Base-by-base conservation (phyloP, 2,888 invertebrate species). In the Pterobdella sp. region DNA sequence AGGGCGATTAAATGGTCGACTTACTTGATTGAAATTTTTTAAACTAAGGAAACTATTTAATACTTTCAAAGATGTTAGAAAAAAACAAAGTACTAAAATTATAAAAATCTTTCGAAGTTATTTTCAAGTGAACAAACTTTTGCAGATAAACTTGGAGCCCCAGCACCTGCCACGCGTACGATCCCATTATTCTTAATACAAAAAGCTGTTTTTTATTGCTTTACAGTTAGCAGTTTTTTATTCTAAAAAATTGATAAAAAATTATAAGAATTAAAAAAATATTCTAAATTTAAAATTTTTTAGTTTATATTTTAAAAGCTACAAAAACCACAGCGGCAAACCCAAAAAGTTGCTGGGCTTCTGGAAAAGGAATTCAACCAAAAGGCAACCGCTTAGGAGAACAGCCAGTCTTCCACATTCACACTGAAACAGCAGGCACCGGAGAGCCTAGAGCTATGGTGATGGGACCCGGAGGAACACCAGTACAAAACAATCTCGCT, bases 351-450 rank as follows among this genome's bases (percentile, higher is more conserved):
- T 91, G 91, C 35, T 87, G 89, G 80, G 91, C 91, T 0, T 89
- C 89, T 79, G 93, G 93, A 0, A 87, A 93, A 76, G 93, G 93
- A 66, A 85, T 93, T 60, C 89, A 91, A 81, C 88, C 90, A 0
- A 88, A 88, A 71, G 93, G 93, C 18, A 88, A 93, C 3, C 87
- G 93, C 34, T 89, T 91, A 0, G 88, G 89, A 72, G 93, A 93
- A 80, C 87, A 88, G 76, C 91, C 91, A 4, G 90, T 90, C 80
- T 92, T 93, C 81, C 88, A 88, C 79, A 89, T 93, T 72, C 87
- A 88, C 79, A 91, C 91, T 0, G 91, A 91, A 80, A 90, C 90
- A 66, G 91, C 91, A 74, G 92, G 92, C 26, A 74, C 74, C 90
- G 82, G 92, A 34, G 85, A 87, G 71, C 88, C 90, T 7, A 90